Evolutionary conservation across 2,888 invertebrate genomes (phyloP).

Genomic region (Pterobdella sp.): DNA sequence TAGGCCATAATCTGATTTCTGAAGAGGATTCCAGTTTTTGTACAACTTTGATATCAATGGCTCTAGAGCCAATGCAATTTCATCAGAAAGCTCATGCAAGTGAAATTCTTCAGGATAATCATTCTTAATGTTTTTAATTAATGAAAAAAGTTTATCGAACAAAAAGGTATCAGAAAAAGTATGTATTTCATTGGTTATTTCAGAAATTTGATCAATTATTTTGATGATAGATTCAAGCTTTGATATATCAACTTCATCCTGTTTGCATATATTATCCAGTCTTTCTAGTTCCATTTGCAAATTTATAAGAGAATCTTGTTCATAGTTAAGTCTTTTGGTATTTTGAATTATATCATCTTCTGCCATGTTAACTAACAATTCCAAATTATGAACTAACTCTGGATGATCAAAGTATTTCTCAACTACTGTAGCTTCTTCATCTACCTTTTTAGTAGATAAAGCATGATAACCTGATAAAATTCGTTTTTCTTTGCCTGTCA

Average conservation of each 20-base stretch:
- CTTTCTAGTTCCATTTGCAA: conserved; percentile 71
- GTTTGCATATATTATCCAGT: conserved; percentile 61
- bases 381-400: conserved; percentile 83
- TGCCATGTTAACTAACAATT: conserved; percentile 79
- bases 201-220: conserved; percentile 56
- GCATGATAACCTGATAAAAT: conserved; percentile 54
- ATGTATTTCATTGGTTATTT: not conserved
- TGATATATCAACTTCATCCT: conserved; percentile 67
- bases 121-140: not conserved
- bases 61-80: not conserved
- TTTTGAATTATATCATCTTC: conserved; percentile 81
- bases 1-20: conserved; percentile 50
- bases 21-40: conserved; percentile 67
- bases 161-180: not conserved
- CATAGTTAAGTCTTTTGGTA: conserved; percentile 58
- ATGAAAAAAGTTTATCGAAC: not conserved
- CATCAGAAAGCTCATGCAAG: not conserved
- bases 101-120: not conserved
- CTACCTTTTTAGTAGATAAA: conserved; percentile 52
- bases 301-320: conserved; percentile 70
- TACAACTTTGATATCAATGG: conserved; percentile 61
- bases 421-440: conserved; percentile 48
- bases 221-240: conserved; percentile 64
- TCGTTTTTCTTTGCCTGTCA: conserved; percentile 91
- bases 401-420: conserved; percentile 61